These are phyloP conservation scores for Darevskia mixta DNA, from an alignment of 2,797 vertebrate genomes.

Conservation along the genomic window DNA sequence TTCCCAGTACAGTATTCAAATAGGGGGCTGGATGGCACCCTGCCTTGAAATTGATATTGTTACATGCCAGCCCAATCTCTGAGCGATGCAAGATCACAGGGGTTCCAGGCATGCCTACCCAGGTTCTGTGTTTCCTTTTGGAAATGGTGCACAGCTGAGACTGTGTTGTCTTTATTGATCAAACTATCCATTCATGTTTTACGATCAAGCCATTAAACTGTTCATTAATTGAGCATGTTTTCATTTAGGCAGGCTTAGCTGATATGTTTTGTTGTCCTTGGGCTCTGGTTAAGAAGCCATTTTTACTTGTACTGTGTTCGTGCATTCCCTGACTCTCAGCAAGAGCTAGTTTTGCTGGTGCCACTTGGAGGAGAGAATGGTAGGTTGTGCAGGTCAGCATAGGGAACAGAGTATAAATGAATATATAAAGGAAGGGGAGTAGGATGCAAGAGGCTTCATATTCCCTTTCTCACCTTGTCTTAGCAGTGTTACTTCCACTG, in stretches of 20 bases:
- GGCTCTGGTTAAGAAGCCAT: not conserved
- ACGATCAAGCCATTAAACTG: not conserved
- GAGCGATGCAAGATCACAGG: too few relatives aligned
- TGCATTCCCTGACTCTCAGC: not conserved
- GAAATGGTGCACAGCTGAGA: too few relatives aligned
- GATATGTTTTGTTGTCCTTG: not conserved
- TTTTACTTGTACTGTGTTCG: not conserved
- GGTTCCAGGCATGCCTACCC: too few relatives aligned
- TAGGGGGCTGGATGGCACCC: too few relatives aligned
- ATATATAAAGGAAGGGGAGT: not conserved
- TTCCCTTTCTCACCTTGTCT: not conserved
- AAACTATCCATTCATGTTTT: not conserved
- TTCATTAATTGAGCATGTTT: not conserved
- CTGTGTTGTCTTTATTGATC: not conserved
- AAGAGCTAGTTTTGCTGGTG: not conserved
- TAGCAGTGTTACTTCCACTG: not conserved
- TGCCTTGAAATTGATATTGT: too few relatives aligned
- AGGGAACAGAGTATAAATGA: not conserved
- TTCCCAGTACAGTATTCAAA: too few relatives aligned
- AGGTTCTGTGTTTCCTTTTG: too few relatives aligned
- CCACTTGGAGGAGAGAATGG: not conserved
- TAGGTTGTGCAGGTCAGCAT: too few relatives aligned
- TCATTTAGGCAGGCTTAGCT: not conserved
- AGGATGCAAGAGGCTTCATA: not conserved
- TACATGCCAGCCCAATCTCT: too few relatives aligned